Evolutionary conservation across 1,140 invertebrate genomes (phyloP).

Genomic region (Galendromus occidentalis): DNA sequence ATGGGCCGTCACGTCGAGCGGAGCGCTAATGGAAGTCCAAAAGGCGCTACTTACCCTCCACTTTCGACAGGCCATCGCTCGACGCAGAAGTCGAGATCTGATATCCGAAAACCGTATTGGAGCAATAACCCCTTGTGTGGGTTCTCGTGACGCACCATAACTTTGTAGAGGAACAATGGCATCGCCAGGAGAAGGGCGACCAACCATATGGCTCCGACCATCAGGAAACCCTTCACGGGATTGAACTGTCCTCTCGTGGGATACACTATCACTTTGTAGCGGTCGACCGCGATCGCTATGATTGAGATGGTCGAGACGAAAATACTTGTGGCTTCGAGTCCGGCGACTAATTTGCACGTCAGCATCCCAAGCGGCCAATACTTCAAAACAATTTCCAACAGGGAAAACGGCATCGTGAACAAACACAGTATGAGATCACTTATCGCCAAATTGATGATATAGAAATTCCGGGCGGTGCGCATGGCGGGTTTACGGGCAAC

Average conservation of each 20-base stretch:
- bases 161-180: constrained; percentile 52
- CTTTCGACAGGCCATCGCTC: constrained; percentile 48
- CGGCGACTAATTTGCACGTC: constrained; percentile 53
- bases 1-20: constrained; percentile 42
- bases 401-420: constrained; percentile 60
- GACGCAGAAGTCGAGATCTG: constrained; percentile 43
- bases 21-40: background rate
- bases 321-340: constrained; percentile 59
- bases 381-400: constrained; percentile 54
- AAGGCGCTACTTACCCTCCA: constrained; percentile 35
- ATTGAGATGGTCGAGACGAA: constrained; percentile 75
- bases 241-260: constrained; percentile 53
- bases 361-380: constrained; percentile 29
- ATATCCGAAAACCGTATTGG: background rate
- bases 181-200: constrained; percentile 51
- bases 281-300: constrained; percentile 64
- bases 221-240: constrained; percentile 45
- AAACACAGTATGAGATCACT: constrained; percentile 64
- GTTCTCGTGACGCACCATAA: constrained; percentile 35
- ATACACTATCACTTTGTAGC: constrained; percentile 45
- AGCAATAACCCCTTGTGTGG: background rate
- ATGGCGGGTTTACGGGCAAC: constrained; percentile 55
- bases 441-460: constrained; percentile 69
- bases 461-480: constrained; percentile 64
- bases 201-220: constrained; percentile 53